Evolutionary conservation across 1,140 invertebrate species (phyloP), one percentile per base, ranked within the genome.

Genomic region (Nixonia krombeini): DNA sequence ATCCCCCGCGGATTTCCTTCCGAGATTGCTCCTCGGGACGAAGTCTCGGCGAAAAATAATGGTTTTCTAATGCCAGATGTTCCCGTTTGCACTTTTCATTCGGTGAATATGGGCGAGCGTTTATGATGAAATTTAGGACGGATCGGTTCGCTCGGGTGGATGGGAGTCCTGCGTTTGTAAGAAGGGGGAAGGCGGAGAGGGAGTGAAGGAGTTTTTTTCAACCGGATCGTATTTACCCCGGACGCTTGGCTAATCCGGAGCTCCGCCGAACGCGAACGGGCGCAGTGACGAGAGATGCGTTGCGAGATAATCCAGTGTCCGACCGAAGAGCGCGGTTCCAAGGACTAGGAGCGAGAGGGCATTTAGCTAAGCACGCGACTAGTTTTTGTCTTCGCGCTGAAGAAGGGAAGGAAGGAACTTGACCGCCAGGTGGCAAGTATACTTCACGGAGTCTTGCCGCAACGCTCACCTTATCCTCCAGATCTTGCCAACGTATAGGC

Each of bases 291-390:
- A n/a, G n/a, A n/a, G n/a, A n/a, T n/a, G n/a, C n/a, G n/a, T n/a
- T n/a, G n/a, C n/a, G n/a, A n/a, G 38, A 37, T 37, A 47, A 55
- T 25, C 23, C 53, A 45, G 46, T 5, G 8, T 68, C 56, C 46
- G 59, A 71, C 70, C 58, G 50, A 71, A 72, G 70, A 67, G 67
- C 55, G 63, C 51, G 59, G 58, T 66, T 51, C 68, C 72, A 75
- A 75, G 72, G 67, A 65, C 71, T 52, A 73, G 59, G 55, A 79
- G 74, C 65, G 68, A 61, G 51, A 69, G 73, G 21, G 73, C 77
- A 76, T 82, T 81, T 80, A 82, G 76, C 76, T 80, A 81, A 83
- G 78, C 79, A 79, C 78, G 80, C 79, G 80, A 82, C 80, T 79
- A 79, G 81, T 83, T 81, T 83, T 82, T 83, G 80, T 78, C 72